These are phyloP conservation scores for Lysandra bellargus DNA, from an alignment of 2,888 invertebrate species.

Conservation along the genomic window DNA sequence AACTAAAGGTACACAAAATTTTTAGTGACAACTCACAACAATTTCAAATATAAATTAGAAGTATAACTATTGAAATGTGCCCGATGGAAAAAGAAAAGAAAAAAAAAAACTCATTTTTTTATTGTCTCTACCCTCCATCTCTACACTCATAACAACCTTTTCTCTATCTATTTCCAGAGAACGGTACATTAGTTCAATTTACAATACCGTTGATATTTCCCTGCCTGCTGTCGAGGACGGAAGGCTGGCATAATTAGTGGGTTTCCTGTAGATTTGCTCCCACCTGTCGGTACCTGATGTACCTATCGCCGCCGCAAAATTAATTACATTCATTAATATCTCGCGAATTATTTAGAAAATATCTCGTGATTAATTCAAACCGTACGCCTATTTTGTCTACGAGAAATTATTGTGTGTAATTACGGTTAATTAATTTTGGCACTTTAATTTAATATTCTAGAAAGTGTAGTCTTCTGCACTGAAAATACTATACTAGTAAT, in stretches of 20 bases:
- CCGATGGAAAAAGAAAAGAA: no score
- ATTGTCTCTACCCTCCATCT: not conserved
- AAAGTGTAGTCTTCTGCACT: not conserved
- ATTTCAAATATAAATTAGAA: no score
- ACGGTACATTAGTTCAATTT: slow-evolving; percentile 58
- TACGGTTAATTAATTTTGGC: not conserved
- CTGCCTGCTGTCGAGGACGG: slow-evolving; percentile 43
- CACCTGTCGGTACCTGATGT: slow-evolving; percentile 73
- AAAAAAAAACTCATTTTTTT: not conserved
- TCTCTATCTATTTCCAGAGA: slow-evolving; percentile 16
- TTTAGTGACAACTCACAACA: no score
- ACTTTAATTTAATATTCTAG: not conserved
- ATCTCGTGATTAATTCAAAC: slow-evolving; percentile 11
- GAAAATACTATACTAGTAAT: no score
- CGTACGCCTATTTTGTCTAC: slow-evolving; percentile 11
- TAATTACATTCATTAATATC: slow-evolving; percentile 76
- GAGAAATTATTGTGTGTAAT: not conserved
- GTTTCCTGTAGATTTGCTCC: slow-evolving; percentile 76
- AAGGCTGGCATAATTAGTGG: slow-evolving; percentile 60
- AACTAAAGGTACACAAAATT: no score
- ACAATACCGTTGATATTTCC: slow-evolving; percentile 51
- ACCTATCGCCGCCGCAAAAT: slow-evolving; percentile 66
- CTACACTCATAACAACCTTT: not conserved
- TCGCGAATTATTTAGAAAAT: slow-evolving; percentile 53
- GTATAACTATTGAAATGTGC: no score